phyloP scores from a whole-genome alignment of 2,888 invertebrate species.

The Syrista parreyssii region DNA sequence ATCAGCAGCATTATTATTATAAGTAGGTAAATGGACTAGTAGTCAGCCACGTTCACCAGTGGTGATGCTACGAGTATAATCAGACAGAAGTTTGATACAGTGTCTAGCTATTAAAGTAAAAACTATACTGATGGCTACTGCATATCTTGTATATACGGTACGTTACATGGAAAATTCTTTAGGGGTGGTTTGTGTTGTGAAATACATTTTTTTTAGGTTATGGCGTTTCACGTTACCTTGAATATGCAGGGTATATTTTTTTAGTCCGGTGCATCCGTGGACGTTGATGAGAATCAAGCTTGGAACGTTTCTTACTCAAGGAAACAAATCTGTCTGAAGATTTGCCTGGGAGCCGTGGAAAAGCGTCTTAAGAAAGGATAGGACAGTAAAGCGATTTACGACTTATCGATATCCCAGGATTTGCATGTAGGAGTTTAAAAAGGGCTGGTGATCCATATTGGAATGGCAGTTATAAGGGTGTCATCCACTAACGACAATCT shows the following conservation, averaged over 20 bases:
- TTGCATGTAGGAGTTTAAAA: not conserved
- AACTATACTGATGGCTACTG: conserved; percentile 5
- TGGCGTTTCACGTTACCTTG: not conserved
- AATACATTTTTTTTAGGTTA: no score
- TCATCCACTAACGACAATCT: not conserved
- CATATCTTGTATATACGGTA: not conserved
- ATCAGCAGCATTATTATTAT: conserved; percentile 25
- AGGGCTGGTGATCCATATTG: not conserved
- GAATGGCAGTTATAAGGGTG: not conserved
- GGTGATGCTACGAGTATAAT: not conserved
- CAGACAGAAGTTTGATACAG: conserved; percentile 28
- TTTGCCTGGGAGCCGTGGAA: not conserved
- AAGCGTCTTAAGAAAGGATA: not conserved
- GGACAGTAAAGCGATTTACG: not conserved
- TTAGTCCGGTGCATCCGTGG: not conserved
- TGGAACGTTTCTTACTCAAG: no score
- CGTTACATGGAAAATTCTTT: not conserved
- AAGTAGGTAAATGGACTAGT: conserved; percentile 19
- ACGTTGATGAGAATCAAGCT: not conserved
- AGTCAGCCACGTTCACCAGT: not conserved
- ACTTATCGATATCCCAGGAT: not conserved
- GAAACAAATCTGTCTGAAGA: not conserved
- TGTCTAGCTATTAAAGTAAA: not conserved
- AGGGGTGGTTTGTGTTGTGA: not conserved
- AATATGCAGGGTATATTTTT: not conserved